A percentile compares a stretch with the other conserved stretches of the same genome.
Evolutionary conservation across 1,140 invertebrate genomes (phyloP).

Genomic region (Solen grandis): DNA sequence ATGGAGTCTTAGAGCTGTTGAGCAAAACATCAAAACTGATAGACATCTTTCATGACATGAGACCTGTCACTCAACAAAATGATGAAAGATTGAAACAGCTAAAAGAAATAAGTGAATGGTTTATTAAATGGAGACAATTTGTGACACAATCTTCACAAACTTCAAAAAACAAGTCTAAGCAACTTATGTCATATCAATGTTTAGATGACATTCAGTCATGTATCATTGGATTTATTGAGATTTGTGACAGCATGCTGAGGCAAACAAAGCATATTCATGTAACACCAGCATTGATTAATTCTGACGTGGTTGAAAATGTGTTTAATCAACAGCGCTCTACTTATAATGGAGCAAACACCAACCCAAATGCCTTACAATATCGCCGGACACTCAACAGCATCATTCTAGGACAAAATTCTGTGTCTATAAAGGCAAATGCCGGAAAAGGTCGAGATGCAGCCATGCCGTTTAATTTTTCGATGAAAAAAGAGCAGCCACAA

Average conservation of each 20-base stretch:
- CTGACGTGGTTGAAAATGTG: no score
- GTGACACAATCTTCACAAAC: not conserved
- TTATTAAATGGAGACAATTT: conserved; percentile 16
- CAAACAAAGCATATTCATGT: not conserved
- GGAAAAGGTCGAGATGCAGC: no score
- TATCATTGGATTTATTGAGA: conserved; percentile 9
- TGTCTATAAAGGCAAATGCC: conserved; percentile 24
- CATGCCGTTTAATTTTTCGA: no score
- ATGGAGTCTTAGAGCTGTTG: conserved; percentile 37
- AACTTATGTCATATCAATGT: conserved; percentile 27
- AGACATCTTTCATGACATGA: conserved; percentile 33
- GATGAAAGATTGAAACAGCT: conserved; percentile 8
- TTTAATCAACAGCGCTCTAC: no score
- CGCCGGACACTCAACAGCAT: conserved; percentile 9
- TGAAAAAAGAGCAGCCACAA: no score
- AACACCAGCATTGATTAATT: conserved; percentile 28
- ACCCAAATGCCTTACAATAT: conserved; percentile 20
- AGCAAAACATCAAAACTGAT: conserved; percentile 17
- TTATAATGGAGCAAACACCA: no score
- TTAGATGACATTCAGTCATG: conserved; percentile 30
- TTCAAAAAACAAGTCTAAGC: not conserved
- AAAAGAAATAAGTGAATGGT: conserved; percentile 4
- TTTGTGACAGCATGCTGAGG: not conserved
- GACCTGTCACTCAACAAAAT: not conserved
- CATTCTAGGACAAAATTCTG: not conserved